phyloP scores from a whole-genome alignment of 2,888 invertebrate genomes.

The Coenonympha glycerion region DNA sequence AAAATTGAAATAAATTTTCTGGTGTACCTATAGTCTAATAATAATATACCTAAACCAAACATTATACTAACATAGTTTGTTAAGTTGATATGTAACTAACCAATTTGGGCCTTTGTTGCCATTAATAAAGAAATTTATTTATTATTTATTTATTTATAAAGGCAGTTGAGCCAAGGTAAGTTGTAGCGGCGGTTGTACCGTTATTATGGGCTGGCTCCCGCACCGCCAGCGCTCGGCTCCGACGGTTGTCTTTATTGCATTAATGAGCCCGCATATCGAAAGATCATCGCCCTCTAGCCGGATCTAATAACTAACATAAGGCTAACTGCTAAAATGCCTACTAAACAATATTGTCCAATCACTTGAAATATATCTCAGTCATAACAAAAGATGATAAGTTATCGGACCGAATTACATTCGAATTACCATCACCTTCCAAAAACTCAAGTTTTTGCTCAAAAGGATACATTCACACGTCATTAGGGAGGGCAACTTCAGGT shows the following conservation, averaged over 20 bases:
- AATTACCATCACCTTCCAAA: neutral
- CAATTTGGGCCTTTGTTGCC: no score
- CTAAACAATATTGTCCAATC: no score
- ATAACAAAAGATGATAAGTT: no score
- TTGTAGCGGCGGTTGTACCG: conserved; percentile 33
- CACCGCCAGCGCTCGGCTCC: conserved; percentile 32
- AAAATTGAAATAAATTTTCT: no score
- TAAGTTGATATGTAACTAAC: no score
- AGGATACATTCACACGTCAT: conserved; percentile 1
- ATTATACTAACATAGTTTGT: no score
- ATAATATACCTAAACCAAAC: no score
- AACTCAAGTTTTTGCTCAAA: neutral
- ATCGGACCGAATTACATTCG: neutral
- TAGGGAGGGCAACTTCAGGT: conserved; percentile 14
- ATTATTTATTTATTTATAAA: no score
- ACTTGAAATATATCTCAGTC: no score
- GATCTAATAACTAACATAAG: conserved; percentile 34
- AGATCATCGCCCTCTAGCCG: conserved; percentile 45
- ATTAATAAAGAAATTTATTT: no score
- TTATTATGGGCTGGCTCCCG: conserved; percentile 41
- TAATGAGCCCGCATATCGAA: conserved; percentile 52
- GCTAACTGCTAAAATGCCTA: neutral
- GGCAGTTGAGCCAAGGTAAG: conserved; percentile 29
- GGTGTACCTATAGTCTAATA: no score
- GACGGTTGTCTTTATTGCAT: conserved; percentile 48